A percentile compares a stretch with the other conserved stretches of the same genome.
Conservation (phyloP, 2,797 vertebrate species). For the Poeciliopsis paucimaculata region DNA sequence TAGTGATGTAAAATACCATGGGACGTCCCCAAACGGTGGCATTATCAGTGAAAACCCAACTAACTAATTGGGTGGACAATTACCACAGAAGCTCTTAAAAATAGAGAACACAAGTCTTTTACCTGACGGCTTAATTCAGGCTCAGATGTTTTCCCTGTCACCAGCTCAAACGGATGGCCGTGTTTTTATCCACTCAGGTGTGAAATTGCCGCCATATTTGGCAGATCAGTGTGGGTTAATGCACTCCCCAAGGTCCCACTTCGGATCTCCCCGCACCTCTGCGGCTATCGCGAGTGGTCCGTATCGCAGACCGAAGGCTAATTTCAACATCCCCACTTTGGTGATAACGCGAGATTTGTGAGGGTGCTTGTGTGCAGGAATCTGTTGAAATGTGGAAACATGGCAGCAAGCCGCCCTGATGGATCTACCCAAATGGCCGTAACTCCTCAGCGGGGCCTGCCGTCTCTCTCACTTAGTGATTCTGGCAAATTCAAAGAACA, state of each 20-base stretch:
- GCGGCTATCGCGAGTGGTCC: constrained; percentile 29
- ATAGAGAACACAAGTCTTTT: constrained; percentile 55
- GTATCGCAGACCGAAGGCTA: constrained; percentile 47
- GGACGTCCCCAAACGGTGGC: not conserved
- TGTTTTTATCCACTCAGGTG: constrained; percentile 79
- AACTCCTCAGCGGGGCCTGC: constrained; percentile 41
- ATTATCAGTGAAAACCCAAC: constrained; percentile 13
- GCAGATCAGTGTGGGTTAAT: constrained; percentile 75
- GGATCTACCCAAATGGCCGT: constrained; percentile 48
- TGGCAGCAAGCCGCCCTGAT: constrained; percentile 44
- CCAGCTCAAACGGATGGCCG: constrained; percentile 69
- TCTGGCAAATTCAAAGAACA: constrained; percentile 48
- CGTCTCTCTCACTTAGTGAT: constrained; percentile 56
- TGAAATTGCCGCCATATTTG: constrained; percentile 82
- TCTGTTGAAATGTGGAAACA: constrained; percentile 47
- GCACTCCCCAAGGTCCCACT: constrained; percentile 65
- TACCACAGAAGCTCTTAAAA: constrained; percentile 47
- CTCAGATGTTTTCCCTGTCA: constrained; percentile 65
- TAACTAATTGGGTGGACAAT: constrained; percentile 35
- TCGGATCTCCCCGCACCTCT: constrained; percentile 37
- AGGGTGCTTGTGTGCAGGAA: constrained; percentile 57
- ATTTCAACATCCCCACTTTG: constrained; percentile 55
- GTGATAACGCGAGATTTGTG: constrained; percentile 69
- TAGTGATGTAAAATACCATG: not conserved
- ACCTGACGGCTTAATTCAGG: constrained; percentile 55